Evolutionary conservation across 2,888 invertebrate species (phyloP).

Genomic region (Osedax fenrisi): DNA sequence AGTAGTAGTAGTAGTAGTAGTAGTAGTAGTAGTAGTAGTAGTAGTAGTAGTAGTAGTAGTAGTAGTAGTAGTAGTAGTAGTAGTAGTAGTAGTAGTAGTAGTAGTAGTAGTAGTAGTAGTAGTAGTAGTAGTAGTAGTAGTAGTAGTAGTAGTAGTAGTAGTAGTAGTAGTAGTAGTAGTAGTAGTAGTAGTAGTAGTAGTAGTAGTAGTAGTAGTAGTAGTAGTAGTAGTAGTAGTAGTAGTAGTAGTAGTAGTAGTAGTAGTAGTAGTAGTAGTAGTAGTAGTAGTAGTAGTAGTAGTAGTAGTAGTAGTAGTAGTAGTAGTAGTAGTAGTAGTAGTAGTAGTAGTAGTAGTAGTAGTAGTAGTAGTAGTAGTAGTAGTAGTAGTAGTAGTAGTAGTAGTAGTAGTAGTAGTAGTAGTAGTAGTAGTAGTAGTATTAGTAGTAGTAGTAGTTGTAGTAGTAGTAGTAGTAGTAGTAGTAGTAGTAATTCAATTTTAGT

Average conservation of each 20-base stretch:
- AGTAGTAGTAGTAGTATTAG: too few species aligned
- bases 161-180: neutral
- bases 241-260: neutral
- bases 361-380: neutral
- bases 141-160: neutral
- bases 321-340: neutral
- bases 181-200: neutral
- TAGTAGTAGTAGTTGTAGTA: too few species aligned
- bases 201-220: neutral
- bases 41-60: neutral
- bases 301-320: neutral
- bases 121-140: constrained; percentile 2
- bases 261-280: neutral
- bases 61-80: constrained; percentile 1
- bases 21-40: constrained; percentile 13
- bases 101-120: constrained; percentile 3
- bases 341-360: neutral
- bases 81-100: neutral
- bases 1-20: constrained; percentile 23
- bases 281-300: neutral
- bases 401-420: neutral
- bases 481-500: too few species aligned
- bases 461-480: too few species aligned
- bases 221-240: neutral
- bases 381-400: neutral